These are phyloP conservation scores for Mesodorylaimus sp. DNA, from an alignment of 2,888 invertebrate species.

Conservation along the genomic window DNA sequence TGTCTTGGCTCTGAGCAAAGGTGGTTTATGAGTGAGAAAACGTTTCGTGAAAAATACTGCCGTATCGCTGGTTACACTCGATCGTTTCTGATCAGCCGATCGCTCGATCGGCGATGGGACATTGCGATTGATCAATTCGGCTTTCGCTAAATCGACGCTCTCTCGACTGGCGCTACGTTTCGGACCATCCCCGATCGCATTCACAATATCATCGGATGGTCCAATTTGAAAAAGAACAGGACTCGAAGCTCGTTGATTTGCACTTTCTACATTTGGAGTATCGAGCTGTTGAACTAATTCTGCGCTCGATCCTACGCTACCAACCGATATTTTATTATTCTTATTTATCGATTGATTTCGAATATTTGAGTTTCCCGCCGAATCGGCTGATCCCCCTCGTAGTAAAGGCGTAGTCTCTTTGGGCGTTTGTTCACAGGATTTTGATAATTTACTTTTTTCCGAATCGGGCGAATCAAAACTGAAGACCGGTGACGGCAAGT, in stretches of 20 bases:
- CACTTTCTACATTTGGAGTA: no score
- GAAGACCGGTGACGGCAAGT: background rate
- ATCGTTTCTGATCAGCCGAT: background rate
- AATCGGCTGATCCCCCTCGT: no score
- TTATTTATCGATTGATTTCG: no score
- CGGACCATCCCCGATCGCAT: background rate
- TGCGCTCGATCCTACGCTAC: no score
- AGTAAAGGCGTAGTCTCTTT: background rate
- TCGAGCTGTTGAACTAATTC: no score
- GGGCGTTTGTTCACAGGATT: no score
- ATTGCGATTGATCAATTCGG: background rate
- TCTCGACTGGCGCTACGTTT: background rate
- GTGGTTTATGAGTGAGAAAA: background rate
- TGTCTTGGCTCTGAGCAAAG: constrained; percentile 4
- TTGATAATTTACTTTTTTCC: no score
- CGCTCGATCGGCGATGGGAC: background rate
- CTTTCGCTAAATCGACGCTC: background rate
- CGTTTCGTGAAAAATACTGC: background rate
- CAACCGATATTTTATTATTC: no score
- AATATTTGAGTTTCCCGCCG: no score
- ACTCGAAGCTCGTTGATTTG: no score
- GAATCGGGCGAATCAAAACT: background rate
- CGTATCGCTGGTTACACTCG: background rate
- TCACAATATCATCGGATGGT: no score
- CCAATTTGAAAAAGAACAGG: background rate